Evolutionary conservation across 2,888 invertebrate genomes (phyloP), one percentile per base, ranked within the genome.

Genomic region (Orchestes rusci): DNA sequence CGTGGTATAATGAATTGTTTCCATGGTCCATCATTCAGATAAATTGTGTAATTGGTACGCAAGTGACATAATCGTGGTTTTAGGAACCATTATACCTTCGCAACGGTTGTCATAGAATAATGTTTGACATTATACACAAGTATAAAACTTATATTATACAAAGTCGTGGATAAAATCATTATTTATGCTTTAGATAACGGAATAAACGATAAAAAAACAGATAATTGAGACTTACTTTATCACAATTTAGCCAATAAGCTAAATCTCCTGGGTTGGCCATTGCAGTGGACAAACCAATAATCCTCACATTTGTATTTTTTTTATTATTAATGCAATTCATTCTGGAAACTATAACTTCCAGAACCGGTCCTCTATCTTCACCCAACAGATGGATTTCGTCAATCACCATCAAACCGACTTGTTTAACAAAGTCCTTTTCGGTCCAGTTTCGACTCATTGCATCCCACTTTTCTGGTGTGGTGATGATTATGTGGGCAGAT

Each of bases 381-480:
- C 94, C 96, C 38, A 99, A 72, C 45, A 99, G 72, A 72, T 99
- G 99, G 58, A 99, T 97, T 72, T 99, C 99, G 66, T 99, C 99
- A 53, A 99, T 96, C 19, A 99, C 83, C 51, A 97, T 87, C 4
- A 97, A 72, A 0, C 87, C 83, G 0, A 97, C 94, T 59, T 90
- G 80, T 43, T 81, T 79, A 0, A 99, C 97, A 61, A 97, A 99
- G 66, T 83, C 84, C 56, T 99, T 77, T 0, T 92, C 95, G 64
- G 96, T 94, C 97, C 97, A 99, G 50, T 92, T 93, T 47, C 97
- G 79, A 69, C 94, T 95, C 60, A 99, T 91, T 40, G 97, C 97
- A 69, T 99, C 99, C 99, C 99, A 99, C 67, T 99, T 99, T 70
- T 99, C 99, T 0, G 99, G 99, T 0, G 99, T 99, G 0, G 99